A percentile compares a stretch with the other conserved stretches of the same genome.
phyloP scores from a whole-genome alignment of 2,113 vertebrate genomes.

The Tragelaphus strepsiceros region DNA sequence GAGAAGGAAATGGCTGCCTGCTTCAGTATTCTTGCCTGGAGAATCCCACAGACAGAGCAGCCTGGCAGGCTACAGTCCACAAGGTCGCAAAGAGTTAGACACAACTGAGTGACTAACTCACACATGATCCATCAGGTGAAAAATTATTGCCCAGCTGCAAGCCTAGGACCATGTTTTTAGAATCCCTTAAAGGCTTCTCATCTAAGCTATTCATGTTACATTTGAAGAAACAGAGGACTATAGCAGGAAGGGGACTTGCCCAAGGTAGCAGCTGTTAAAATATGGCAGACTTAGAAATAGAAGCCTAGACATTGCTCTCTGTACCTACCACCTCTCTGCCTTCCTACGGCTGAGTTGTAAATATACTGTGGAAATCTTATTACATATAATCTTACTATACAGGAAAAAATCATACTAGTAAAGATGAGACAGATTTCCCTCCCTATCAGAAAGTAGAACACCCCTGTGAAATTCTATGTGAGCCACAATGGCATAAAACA shows the following conservation, averaged over 20 bases:
- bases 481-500: neutral
- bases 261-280: neutral
- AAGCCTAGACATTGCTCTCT: neutral
- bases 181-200: neutral
- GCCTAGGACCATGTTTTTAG: neutral
- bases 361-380: neutral
- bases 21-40: neutral
- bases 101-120: neutral
- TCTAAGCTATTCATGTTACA: neutral
- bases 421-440: neutral
- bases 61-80: neutral
- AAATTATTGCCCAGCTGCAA: neutral
- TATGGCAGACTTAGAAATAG: neutral
- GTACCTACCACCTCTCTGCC: neutral
- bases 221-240: neutral
- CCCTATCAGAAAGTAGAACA: neutral
- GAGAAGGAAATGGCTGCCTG: neutral
- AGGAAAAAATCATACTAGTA: neutral
- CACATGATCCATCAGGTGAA: neutral
- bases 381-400: neutral
- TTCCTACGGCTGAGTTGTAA: neutral
- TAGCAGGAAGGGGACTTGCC: neutral
- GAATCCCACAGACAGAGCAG: neutral
- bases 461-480: neutral
- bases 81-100: neutral